Percentiles rank a stretch among this genome's conserved stretches.
These are phyloP conservation scores for Andrena bicolor DNA, from an alignment of 2,888 invertebrate genomes.

Conservation along the genomic window DNA sequence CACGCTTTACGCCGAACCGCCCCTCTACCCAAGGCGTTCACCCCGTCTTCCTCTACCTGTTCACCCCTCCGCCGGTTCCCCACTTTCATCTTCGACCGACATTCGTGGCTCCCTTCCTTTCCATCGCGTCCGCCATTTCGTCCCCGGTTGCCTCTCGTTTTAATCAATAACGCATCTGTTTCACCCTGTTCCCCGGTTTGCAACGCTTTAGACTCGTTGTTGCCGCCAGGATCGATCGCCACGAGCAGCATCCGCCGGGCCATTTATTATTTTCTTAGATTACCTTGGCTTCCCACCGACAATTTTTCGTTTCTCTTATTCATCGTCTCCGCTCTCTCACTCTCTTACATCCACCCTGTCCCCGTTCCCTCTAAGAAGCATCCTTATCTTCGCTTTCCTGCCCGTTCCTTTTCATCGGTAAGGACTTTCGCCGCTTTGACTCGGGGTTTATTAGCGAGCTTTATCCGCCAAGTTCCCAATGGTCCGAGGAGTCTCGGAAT, in stretches of 20 bases:
- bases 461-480: slow-evolving; percentile 73
- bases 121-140: slow-evolving; percentile 25
- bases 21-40: slow-evolving; percentile 43
- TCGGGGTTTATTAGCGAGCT: slow-evolving; percentile 78
- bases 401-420: slow-evolving; percentile 54
- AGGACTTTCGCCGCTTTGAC: slow-evolving; percentile 71
- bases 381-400: slow-evolving; percentile 6
- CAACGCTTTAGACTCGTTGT: neutral
- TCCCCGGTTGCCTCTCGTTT: slow-evolving; percentile 7
- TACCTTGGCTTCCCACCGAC: slow-evolving; percentile 4
- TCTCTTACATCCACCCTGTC: neutral
- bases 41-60: slow-evolving; percentile 18
- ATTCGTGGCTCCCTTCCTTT: slow-evolving; percentile 7
- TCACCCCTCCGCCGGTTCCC: slow-evolving; percentile 25
- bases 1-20: slow-evolving; percentile 67
- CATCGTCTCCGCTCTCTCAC: no score
- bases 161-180: slow-evolving; percentile 44
- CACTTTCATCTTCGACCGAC: slow-evolving; percentile 58
- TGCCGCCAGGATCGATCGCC: neutral
- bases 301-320: slow-evolving; percentile 11
- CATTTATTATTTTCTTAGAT: slow-evolving; percentile 37
- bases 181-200: slow-evolving; percentile 2
- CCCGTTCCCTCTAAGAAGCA: neutral
- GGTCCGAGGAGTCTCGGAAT: slow-evolving; percentile 70
- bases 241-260: neutral